phyloP scores from a whole-genome alignment of 2,797 vertebrate species.

The Cirrhinus mrigala region DNA sequence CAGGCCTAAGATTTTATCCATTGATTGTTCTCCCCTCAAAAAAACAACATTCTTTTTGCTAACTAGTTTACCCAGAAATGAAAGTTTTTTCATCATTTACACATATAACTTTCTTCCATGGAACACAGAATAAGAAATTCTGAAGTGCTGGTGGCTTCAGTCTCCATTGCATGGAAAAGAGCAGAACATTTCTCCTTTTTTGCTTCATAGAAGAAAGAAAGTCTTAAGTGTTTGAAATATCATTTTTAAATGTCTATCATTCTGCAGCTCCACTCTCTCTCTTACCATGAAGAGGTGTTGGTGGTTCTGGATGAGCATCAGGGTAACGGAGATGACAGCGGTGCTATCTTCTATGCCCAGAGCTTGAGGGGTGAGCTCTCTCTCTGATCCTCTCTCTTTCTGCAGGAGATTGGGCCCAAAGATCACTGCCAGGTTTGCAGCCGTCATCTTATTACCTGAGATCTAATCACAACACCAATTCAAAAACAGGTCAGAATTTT shows the following conservation, averaged over 20 bases:
- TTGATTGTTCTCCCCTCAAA: neutral
- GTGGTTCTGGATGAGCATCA: slow-evolving; percentile 88
- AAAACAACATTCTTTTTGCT: neutral
- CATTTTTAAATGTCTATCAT: neutral
- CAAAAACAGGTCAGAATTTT: neutral
- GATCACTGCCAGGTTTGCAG: slow-evolving; percentile 89
- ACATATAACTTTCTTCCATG: neutral
- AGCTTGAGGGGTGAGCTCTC: slow-evolving; percentile 69
- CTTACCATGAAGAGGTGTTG: slow-evolving; percentile 85
- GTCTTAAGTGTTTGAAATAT: neutral
- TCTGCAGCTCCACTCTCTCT: neutral
- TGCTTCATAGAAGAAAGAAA: neutral
- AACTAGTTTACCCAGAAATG: neutral
- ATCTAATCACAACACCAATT: slow-evolving; percentile 72
- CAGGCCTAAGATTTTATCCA: neutral
- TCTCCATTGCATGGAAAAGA: neutral
- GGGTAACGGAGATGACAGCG: slow-evolving; percentile 86
- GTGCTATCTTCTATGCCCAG: slow-evolving; percentile 88
- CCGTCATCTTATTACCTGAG: slow-evolving; percentile 93
- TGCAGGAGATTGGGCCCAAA: slow-evolving; percentile 94
- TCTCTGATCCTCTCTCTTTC: slow-evolving; percentile 78
- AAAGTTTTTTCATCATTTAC: neutral
- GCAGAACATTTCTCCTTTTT: neutral
- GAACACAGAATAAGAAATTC: neutral
- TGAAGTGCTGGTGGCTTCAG: neutral